Evolutionary conservation across 2,113 vertebrate species (phyloP).

Genomic region (Ovis aries): DNA sequence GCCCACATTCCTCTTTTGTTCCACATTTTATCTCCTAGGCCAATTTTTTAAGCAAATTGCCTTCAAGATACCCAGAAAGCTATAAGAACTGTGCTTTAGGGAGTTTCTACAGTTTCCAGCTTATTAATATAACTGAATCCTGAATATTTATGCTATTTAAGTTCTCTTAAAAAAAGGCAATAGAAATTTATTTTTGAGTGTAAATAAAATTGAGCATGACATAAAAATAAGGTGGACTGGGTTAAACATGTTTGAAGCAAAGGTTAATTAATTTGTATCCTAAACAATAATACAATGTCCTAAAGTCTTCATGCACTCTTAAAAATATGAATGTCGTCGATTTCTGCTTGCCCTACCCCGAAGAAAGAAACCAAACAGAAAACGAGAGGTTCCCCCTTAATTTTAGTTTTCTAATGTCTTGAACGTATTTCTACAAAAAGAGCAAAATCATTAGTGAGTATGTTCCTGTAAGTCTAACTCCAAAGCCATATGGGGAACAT

Average conservation of each 20-base stretch:
- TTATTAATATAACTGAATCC: not conserved
- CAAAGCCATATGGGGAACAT: not conserved
- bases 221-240: not conserved
- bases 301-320: not conserved
- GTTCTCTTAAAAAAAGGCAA: not conserved
- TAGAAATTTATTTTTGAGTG: constrained; percentile 28
- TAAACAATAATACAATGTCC: not conserved
- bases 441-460: not conserved
- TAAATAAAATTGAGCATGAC: constrained; percentile 27
- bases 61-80: not conserved
- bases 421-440: not conserved
- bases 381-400: not conserved
- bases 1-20: not conserved
- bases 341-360: not conserved
- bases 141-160: constrained; percentile 9
- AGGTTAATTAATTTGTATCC: not conserved
- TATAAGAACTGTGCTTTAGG: constrained; percentile 12
- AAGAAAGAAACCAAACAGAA: constrained; percentile 22
- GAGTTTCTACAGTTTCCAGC: not conserved
- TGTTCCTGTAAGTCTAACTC: not conserved
- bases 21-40: not conserved
- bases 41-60: not conserved
- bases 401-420: not conserved
- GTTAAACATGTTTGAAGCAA: constrained; percentile 21
- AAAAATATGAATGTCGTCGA: constrained; percentile 13